phyloP scores from a whole-genome alignment of 1,140 invertebrate genomes.

The Drosophila asahinai region DNA sequence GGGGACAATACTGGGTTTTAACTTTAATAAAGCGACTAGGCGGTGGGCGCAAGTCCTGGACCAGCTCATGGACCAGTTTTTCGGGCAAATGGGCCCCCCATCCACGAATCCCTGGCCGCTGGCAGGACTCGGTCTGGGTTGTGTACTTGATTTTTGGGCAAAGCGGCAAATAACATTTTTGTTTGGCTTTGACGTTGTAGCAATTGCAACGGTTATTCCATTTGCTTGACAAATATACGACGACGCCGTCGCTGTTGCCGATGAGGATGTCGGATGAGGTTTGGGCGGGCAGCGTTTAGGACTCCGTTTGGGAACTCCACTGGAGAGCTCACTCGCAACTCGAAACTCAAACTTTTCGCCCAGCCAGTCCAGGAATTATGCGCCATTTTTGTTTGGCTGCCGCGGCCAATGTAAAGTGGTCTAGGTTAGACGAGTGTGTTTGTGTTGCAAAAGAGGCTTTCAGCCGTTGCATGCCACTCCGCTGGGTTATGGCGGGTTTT shows the following conservation, averaged over 20 bases:
- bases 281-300: constrained; percentile 55
- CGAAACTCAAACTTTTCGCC: constrained; percentile 77
- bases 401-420: constrained; percentile 57
- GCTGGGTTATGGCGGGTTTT: constrained; percentile 14
- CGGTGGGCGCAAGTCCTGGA: constrained; percentile 14
- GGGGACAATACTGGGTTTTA: constrained; percentile 77
- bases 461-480: constrained; percentile 45
- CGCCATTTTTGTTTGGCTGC: constrained; percentile 75
- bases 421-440: constrained; percentile 55
- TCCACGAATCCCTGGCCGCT: constrained; percentile 36
- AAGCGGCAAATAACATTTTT: constrained; percentile 83
- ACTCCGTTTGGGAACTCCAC: constrained; percentile 3
- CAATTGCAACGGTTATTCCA: constrained; percentile 82
- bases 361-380: constrained; percentile 62
- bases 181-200: constrained; percentile 82
- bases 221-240: constrained; percentile 82
- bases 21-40: constrained; percentile 81
- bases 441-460: constrained; percentile 64
- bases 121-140: constrained; percentile 43
- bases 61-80: constrained; percentile 5
- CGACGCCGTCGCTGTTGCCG: constrained; percentile 22
- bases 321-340: constrained; percentile 27
- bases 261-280: constrained; percentile 5
- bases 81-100: not conserved
- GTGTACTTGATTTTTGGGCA: constrained; percentile 83